Evolutionary conservation across 1,140 invertebrate species (phyloP).

Genomic region (Aricia agestis): DNA sequence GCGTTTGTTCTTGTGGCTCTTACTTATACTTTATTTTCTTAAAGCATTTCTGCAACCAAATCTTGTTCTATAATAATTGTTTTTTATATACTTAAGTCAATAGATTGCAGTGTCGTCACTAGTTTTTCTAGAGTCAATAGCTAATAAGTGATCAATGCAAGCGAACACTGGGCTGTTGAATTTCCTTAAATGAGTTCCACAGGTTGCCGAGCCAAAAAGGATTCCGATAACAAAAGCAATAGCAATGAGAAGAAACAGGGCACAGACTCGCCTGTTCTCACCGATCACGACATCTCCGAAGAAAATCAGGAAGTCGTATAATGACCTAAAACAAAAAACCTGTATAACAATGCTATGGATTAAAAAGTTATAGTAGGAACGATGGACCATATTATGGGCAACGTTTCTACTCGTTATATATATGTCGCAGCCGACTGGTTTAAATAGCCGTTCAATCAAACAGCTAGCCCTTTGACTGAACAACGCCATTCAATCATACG

Average conservation of each 20-base stretch:
- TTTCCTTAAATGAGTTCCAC: constrained; percentile 46
- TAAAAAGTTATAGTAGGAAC: no score
- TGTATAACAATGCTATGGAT: not conserved
- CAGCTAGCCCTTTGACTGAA: no score
- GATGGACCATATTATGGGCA: no score
- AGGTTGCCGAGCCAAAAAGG: constrained; percentile 53
- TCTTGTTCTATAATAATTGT: not conserved
- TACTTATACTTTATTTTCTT: no score
- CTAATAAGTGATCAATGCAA: constrained; percentile 57
- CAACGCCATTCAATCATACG: no score
- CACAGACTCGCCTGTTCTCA: constrained; percentile 43
- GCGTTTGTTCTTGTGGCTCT: not conserved
- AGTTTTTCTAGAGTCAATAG: constrained; percentile 28
- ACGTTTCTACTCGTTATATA: no score
- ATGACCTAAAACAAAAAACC: constrained; percentile 44
- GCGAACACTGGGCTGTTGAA: constrained; percentile 57
- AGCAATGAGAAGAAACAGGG: constrained; percentile 32
- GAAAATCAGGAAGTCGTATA: constrained; percentile 44
- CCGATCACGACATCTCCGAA: constrained; percentile 42
- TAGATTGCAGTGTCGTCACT: not conserved
- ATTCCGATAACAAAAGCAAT: constrained; percentile 46
- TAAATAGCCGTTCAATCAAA: no score
- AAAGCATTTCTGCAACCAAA: no score
- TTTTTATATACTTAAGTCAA: not conserved
- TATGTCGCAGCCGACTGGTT: no score